These are phyloP conservation scores for Thereva unica DNA, from an alignment of 2,888 invertebrate genomes.

Conservation along the genomic window DNA sequence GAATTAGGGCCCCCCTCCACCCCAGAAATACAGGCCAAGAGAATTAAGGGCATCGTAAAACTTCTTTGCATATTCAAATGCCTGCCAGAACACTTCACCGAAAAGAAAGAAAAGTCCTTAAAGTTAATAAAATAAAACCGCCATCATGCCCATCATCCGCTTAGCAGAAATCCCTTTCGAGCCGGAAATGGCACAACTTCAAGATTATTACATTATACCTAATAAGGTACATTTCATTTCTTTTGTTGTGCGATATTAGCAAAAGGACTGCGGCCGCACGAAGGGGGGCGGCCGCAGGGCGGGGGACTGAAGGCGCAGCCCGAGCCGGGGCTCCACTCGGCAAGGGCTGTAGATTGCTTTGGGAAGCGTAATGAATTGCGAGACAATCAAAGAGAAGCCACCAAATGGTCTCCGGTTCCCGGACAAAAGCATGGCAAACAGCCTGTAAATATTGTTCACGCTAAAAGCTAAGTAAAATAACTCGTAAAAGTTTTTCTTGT, in stretches of 20 bases:
- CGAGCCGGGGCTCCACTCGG: background rate
- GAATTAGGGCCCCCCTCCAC: no score
- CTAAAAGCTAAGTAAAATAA: constrained; percentile 33
- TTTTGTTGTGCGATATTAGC: constrained; percentile 6
- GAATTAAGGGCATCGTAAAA: no score
- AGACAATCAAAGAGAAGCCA: constrained; percentile 27
- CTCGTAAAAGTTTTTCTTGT: constrained; percentile 32
- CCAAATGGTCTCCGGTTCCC: constrained; percentile 21
- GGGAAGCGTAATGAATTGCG: constrained; percentile 27
- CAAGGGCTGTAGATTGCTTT: constrained; percentile 14
- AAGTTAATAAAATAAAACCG: constrained; percentile 19
- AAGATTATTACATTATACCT: constrained; percentile 25
- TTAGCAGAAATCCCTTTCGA: constrained; percentile 1
- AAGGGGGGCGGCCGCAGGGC: no score
- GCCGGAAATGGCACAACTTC: constrained; percentile 15
- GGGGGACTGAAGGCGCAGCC: no score
- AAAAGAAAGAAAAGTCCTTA: background rate
- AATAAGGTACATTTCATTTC: constrained; percentile 27
- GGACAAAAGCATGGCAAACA: constrained; percentile 14
- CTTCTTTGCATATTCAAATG: no score
- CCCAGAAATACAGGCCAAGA: no score
- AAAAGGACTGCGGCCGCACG: no score
- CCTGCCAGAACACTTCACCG: no score
- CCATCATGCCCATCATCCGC: constrained; percentile 11
- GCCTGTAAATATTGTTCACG: constrained; percentile 28